Conservation (phyloP, 1,140 invertebrate species). For the Sminthurinus signatus region DNA sequence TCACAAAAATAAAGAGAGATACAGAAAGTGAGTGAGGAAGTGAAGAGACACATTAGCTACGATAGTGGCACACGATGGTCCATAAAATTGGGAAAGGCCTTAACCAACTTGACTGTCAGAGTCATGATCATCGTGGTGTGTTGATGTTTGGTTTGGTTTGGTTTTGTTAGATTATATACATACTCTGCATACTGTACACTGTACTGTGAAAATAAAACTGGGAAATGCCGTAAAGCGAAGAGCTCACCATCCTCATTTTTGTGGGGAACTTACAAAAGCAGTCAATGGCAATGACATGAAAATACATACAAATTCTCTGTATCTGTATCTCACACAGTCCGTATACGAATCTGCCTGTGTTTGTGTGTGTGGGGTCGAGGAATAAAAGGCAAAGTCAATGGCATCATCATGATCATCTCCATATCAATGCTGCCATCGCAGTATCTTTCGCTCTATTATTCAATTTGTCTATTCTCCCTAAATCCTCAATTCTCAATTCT, state of each 20-base stretch:
- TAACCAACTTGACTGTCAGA: conserved; percentile 1
- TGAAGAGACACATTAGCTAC: conserved; percentile 4
- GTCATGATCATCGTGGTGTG: neutral
- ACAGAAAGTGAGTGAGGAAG: conserved; percentile 1
- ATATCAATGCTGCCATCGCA: conserved; percentile 5
- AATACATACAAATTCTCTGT: too few species aligned
- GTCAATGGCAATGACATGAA: neutral
- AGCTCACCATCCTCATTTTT: too few species aligned
- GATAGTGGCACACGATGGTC: conserved; percentile 15
- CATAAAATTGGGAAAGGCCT: conserved; percentile 15
- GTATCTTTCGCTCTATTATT: neutral
- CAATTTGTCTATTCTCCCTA: conserved; percentile 8
- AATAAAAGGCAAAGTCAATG: conserved; percentile 11
- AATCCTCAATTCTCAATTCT: neutral
- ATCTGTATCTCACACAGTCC: too few species aligned
- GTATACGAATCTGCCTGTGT: too few species aligned
- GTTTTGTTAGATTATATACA: too few species aligned
- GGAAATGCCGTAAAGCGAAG: too few species aligned
- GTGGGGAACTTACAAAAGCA: too few species aligned
- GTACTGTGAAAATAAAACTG: too few species aligned
- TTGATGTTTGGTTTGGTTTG: too few species aligned
- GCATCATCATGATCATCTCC: conserved; percentile 15
- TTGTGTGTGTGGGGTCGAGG: too few species aligned
- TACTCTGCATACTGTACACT: too few species aligned
- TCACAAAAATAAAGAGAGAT: neutral